Conservation (phyloP, 2,113 vertebrate genomes). For the Paramisgurnus dabryanus region DNA sequence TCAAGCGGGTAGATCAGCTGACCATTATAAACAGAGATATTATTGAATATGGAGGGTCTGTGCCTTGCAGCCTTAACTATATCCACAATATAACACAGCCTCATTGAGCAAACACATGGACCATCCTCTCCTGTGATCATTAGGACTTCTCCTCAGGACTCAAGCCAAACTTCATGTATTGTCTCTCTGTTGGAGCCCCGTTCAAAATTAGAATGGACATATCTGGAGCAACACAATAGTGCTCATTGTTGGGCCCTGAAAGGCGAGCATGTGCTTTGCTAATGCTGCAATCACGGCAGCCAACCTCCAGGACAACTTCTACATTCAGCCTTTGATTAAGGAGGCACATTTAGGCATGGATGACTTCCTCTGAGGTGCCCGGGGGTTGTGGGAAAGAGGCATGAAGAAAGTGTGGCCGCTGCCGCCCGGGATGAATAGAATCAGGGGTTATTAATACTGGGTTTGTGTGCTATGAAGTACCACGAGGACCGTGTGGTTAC, state of each 20-base stretch:
- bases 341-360: conserved; percentile 83
- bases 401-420: conserved; percentile 60
- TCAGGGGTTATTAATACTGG: conserved; percentile 61
- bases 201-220: conserved; percentile 77
- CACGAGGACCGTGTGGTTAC: conserved; percentile 28
- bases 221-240: conserved; percentile 71
- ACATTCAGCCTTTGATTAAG: conserved; percentile 84
- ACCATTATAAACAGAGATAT: conserved; percentile 10
- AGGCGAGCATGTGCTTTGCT: conserved; percentile 81
- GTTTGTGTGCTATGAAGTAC: conserved; percentile 34
- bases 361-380: conserved; percentile 83
- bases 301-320: conserved; percentile 80
- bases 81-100: neutral
- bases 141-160: conserved; percentile 36
- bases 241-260: conserved; percentile 79
- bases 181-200: conserved; percentile 61
- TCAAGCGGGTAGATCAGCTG: too few species aligned
- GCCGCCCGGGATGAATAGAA: conserved; percentile 48
- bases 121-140: conserved; percentile 33
- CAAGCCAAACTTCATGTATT: conserved; percentile 55
- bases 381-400: conserved; percentile 85
- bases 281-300: conserved; percentile 74
- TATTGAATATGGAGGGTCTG: conserved; percentile 4
- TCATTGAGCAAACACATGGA: conserved; percentile 4
- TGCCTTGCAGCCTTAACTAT: neutral